Conservation (phyloP, 1,140 invertebrate genomes). For the Patella vulgata region DNA sequence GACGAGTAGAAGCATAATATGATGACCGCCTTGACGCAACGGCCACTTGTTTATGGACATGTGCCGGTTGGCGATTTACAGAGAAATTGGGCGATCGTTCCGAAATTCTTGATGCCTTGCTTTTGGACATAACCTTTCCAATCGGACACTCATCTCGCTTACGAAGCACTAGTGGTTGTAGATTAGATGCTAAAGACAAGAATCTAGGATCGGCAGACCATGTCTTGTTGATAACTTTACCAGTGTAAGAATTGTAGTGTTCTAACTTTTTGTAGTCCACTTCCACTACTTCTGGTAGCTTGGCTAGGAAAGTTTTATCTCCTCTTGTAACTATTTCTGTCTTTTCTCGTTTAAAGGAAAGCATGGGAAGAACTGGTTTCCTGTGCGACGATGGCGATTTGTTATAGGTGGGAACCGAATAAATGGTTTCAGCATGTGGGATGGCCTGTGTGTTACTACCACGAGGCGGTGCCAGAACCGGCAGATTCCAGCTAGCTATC, state of each 20-base stretch:
- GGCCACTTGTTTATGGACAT: too few species aligned
- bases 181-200: conserved; percentile 20
- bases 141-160: conserved; percentile 28
- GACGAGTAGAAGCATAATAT: too few species aligned
- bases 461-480: conserved; percentile 4
- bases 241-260: conserved; percentile 37
- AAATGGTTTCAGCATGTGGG: conserved; percentile 7
- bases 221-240: conserved; percentile 29
- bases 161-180: conserved; percentile 28
- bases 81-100: too few species aligned
- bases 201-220: conserved; percentile 34
- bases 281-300: conserved; percentile 39
- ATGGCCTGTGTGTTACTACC: background rate
- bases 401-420: conserved; percentile 25
- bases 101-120: conserved; percentile 28
- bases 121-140: conserved; percentile 34
- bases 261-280: conserved; percentile 32
- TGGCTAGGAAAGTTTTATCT: conserved; percentile 43
- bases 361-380: background rate
- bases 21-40: too few species aligned
- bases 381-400: background rate
- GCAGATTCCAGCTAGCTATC: conserved; percentile 34
- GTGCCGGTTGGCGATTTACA: too few species aligned
- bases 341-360: conserved; percentile 26
- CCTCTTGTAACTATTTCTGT: conserved; percentile 44